These are phyloP conservation scores for Esox lucius DNA, from an alignment of 2,797 vertebrate species.

Conservation along the genomic window DNA sequence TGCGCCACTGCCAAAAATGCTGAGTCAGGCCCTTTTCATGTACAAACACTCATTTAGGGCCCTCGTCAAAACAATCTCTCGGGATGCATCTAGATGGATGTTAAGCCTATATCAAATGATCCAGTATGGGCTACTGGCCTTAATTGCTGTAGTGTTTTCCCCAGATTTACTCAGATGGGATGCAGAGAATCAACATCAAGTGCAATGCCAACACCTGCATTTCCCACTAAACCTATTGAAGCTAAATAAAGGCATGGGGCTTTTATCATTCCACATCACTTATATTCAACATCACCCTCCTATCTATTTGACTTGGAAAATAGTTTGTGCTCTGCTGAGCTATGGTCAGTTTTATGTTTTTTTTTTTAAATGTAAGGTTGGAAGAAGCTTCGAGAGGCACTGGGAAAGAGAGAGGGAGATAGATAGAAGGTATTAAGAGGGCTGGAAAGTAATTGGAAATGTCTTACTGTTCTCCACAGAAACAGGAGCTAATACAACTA, in stretches of 20 bases:
- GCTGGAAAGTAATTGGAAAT: constrained; percentile 31
- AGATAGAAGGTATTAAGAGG: background rate
- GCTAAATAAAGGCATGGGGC: background rate
- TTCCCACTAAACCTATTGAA: background rate
- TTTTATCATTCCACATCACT: background rate
- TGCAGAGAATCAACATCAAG: background rate
- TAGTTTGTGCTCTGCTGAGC: background rate
- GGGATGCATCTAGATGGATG: constrained; percentile 30
- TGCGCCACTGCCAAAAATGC: constrained; percentile 45
- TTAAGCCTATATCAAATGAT: constrained; percentile 20
- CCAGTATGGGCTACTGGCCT: background rate
- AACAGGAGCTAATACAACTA: constrained; percentile 21
- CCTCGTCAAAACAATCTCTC: constrained; percentile 47
- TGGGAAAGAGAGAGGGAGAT: background rate
- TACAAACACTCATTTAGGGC: constrained; percentile 57
- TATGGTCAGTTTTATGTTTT: too few species aligned
- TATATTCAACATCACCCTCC: background rate
- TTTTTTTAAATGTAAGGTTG: too few species aligned
- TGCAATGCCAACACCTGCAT: background rate
- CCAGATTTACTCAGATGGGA: background rate
- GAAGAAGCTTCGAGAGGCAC: too few species aligned
- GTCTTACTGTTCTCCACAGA: constrained; percentile 22
- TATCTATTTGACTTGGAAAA: background rate
- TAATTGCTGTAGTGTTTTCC: constrained; percentile 17
- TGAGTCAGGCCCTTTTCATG: constrained; percentile 56